Evolutionary conservation across 2,888 invertebrate species (phyloP).

Genomic region (Boloria selene): DNA sequence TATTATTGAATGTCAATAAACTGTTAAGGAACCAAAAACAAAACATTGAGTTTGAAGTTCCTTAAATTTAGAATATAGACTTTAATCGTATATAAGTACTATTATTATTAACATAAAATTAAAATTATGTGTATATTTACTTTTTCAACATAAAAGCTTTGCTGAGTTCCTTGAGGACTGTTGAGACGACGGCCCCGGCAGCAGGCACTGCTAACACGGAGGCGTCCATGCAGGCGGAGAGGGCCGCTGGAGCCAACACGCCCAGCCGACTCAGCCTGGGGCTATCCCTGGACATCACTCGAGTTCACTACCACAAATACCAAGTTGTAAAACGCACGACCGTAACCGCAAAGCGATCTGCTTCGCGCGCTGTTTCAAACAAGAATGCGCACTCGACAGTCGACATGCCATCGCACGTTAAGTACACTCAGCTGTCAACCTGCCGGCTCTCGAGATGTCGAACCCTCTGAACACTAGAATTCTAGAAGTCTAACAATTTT

Average conservation of each 20-base stretch:
- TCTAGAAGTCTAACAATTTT: conserved; percentile 1
- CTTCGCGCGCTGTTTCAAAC: conserved; percentile 67
- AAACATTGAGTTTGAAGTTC: too few species aligned
- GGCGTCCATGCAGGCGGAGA: conserved; percentile 75
- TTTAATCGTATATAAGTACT: not conserved
- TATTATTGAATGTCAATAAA: too few species aligned
- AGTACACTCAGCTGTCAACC: not conserved
- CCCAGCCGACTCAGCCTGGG: conserved; percentile 67
- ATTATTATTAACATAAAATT: not conserved
- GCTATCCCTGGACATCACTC: conserved; percentile 67
- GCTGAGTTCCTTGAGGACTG: conserved; percentile 75
- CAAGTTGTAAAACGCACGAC: conserved; percentile 58
- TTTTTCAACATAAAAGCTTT: conserved; percentile 78
- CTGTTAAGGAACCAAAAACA: too few species aligned
- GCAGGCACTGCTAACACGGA: conserved; percentile 76
- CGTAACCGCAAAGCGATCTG: conserved; percentile 74
- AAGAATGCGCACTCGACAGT: conserved; percentile 57
- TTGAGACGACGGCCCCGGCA: conserved; percentile 75
- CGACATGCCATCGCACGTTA: conserved; percentile 23
- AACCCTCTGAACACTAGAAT: conserved; percentile 11
- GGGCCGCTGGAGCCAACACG: conserved; percentile 73
- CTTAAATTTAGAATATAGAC: not conserved
- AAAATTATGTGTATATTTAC: conserved; percentile 52
- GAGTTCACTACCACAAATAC: conserved; percentile 35
- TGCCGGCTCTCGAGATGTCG: conserved; percentile 8